A percentile compares a stretch with the other conserved stretches of the same genome.
Evolutionary conservation across 2,888 invertebrate species (phyloP).

Genomic region (Mesochorus sp.): DNA sequence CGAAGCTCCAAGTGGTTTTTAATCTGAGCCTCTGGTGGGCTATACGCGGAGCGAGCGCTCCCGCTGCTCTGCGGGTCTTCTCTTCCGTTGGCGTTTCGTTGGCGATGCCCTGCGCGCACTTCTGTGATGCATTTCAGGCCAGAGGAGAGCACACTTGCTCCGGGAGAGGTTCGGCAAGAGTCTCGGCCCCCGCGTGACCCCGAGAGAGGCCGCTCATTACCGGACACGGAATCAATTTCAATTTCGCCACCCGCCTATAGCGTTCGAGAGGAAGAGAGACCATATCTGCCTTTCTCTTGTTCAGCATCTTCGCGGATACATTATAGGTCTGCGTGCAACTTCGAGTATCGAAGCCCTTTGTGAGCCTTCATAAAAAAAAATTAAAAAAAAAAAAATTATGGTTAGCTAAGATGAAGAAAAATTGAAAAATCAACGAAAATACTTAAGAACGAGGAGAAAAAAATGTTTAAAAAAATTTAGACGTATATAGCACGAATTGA

Average conservation of each 20-base stretch:
- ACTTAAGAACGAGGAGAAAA: no score
- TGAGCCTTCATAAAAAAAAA: no score
- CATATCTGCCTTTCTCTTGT: neutral
- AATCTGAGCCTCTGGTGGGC: slow-evolving; percentile 52
- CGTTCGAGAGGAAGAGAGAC: slow-evolving; percentile 22
- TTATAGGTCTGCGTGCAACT: slow-evolving; percentile 41
- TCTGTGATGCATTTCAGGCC: slow-evolving; percentile 44
- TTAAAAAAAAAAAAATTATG: no score
- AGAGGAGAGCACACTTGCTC: slow-evolving; percentile 5
- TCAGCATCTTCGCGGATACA: neutral
- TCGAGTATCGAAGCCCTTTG: no score
- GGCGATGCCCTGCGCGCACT: slow-evolving; percentile 24
- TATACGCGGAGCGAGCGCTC: slow-evolving; percentile 27
- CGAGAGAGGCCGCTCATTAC: slow-evolving; percentile 61
- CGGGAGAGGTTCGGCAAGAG: slow-evolving; percentile 56
- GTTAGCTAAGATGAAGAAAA: no score
- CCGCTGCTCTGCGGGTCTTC: slow-evolving; percentile 41
- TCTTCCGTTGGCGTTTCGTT: slow-evolving; percentile 11
- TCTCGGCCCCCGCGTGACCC: slow-evolving; percentile 55
- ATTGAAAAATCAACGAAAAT: no score
- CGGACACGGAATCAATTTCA: slow-evolving; percentile 75
- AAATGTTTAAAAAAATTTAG: no score
- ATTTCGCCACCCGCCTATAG: slow-evolving; percentile 68
- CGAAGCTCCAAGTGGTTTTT: slow-evolving; percentile 63
- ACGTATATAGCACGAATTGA: no score